These are phyloP conservation scores for Silurus meridionalis DNA, from an alignment of 2,113 vertebrate species.

Conservation along the genomic window DNA sequence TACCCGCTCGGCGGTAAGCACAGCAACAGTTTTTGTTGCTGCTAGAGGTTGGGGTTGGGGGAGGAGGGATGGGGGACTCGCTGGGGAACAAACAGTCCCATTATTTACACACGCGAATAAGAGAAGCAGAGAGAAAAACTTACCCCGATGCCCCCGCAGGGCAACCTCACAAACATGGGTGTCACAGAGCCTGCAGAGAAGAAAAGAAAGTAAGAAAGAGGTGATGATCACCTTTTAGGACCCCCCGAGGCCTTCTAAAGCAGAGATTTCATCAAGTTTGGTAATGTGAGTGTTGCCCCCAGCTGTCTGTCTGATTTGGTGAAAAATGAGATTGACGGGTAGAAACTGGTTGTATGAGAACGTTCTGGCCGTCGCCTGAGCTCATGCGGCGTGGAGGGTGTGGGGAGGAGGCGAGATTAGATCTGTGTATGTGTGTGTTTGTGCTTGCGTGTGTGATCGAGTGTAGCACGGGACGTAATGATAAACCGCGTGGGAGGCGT, in stretches of 20 bases:
- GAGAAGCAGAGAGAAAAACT: conserved; percentile 70
- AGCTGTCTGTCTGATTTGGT: conserved; percentile 5
- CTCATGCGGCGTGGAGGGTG: no score
- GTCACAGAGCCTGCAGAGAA: conserved; percentile 81
- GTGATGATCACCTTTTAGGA: conserved; percentile 34
- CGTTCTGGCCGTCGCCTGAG: not conserved
- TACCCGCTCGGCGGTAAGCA: conserved; percentile 72
- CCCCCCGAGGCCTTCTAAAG: conserved; percentile 30
- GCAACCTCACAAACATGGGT: conserved; percentile 93
- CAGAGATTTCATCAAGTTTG: conserved; percentile 20
- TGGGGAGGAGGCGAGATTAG: not conserved
- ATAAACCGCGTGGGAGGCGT: conserved; percentile 18
- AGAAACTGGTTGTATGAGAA: not conserved
- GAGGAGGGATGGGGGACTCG: conserved; percentile 46
- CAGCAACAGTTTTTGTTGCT: conserved; percentile 76
- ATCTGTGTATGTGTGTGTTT: not conserved
- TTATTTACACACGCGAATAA: conserved; percentile 73
- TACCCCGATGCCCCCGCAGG: conserved; percentile 94
- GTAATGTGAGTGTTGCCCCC: conserved; percentile 39
- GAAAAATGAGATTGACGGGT: conserved; percentile 15
- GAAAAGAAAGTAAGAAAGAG: conserved; percentile 35
- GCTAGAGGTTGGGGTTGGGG: conserved; percentile 62
- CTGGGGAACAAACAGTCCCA: conserved; percentile 74
- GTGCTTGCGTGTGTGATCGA: conserved; percentile 20
- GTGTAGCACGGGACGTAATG: not conserved